phyloP scores from a whole-genome alignment of 2,113 vertebrate species.

The Indicator indicator region DNA sequence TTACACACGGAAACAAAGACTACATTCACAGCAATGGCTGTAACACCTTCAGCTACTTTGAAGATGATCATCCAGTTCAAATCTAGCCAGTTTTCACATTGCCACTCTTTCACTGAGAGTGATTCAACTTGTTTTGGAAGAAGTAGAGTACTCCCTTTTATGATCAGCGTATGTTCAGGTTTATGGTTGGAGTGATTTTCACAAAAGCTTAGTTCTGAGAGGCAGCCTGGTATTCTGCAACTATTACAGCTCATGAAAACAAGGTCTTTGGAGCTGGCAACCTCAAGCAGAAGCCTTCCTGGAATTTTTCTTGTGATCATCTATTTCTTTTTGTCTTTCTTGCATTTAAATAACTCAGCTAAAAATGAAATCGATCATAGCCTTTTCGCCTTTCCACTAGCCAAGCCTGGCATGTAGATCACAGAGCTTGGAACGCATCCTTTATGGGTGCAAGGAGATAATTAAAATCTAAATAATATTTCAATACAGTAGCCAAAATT shows the following conservation, averaged over 20 bases:
- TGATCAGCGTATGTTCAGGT: conserved; percentile 26
- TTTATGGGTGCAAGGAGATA: conserved; percentile 33
- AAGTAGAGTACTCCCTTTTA: conserved; percentile 15
- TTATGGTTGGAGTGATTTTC: conserved; percentile 26
- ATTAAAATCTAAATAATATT: conserved; percentile 69
- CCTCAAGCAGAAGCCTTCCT: background rate
- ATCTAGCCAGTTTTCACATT: background rate
- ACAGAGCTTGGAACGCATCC: background rate
- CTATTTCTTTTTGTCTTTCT: background rate
- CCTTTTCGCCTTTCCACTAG: background rate
- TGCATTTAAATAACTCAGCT: background rate
- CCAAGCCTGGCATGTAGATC: background rate
- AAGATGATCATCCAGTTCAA: background rate
- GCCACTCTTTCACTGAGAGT: background rate
- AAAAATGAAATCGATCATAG: background rate
- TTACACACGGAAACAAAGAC: background rate
- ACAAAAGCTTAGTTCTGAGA: background rate
- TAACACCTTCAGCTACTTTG: background rate
- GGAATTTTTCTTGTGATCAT: background rate
- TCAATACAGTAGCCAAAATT: conserved; percentile 57
- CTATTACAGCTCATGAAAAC: background rate
- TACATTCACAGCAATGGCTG: background rate
- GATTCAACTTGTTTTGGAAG: conserved; percentile 14
- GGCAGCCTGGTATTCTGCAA: background rate
- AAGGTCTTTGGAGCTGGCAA: background rate